Evolutionary conservation across 1,140 invertebrate species (phyloP).

Genomic region (Hycleus cichorii): DNA sequence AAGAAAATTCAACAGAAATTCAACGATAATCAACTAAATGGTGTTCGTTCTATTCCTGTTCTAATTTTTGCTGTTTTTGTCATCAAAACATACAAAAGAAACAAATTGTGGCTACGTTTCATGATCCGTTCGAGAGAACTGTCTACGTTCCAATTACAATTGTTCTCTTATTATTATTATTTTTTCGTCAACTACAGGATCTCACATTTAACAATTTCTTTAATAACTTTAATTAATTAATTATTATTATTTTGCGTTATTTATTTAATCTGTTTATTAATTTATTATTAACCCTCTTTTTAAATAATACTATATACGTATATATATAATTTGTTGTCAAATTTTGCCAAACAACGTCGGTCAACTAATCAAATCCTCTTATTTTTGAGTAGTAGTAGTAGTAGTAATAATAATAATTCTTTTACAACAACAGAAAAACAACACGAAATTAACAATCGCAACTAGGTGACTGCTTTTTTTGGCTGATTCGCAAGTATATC

Average conservation of each 20-base stretch:
- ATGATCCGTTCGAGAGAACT: conserved; percentile 18
- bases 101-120: conserved; percentile 16
- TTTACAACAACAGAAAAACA: conserved; percentile 8
- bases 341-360: conserved; percentile 9
- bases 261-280: not conserved
- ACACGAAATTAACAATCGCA: conserved; percentile 9
- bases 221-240: conserved; percentile 2
- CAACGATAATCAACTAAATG: conserved; percentile 6
- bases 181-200: conserved; percentile 27
- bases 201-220: conserved; percentile 32
- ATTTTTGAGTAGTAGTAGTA: too few species aligned
- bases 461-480: conserved; percentile 25
- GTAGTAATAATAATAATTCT: not conserved
- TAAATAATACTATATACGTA: conserved; percentile 3
- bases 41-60: conserved; percentile 24
- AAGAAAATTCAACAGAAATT: conserved; percentile 18
- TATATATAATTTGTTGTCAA: not conserved
- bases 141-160: conserved; percentile 28
- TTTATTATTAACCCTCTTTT: not conserved
- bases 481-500: conserved; percentile 33
- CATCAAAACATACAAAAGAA: not conserved
- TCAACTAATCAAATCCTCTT: conserved; percentile 3
- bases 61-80: not conserved
- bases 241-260: not conserved
- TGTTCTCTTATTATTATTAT: not conserved